These are phyloP conservation scores for Odontocolon sp. DNA, from an alignment of 2,888 invertebrate species.

Conservation along the genomic window DNA sequence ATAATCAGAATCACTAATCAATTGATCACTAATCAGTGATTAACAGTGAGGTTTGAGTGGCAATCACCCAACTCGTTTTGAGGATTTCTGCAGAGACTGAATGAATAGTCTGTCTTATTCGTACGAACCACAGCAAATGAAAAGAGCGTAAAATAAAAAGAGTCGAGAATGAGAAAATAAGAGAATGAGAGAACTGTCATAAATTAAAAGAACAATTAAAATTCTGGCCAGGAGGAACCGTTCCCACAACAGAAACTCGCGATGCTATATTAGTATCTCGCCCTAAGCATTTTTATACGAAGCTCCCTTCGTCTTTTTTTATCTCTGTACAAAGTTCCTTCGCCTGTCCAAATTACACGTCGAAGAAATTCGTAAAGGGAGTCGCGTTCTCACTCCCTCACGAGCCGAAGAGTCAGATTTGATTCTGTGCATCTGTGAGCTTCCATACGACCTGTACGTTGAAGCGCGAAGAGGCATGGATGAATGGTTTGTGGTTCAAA, in stretches of 20 bases:
- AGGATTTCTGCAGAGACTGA: conserved; percentile 60
- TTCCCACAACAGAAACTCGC: conserved; percentile 71
- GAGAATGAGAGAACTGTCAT: conserved; percentile 72
- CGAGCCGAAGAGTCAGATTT: conserved; percentile 1
- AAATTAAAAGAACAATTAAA: conserved; percentile 80
- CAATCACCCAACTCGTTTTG: conserved; percentile 74
- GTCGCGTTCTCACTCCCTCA: conserved; percentile 26
- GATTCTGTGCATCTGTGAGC: background rate
- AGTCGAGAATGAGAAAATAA: conserved; percentile 46
- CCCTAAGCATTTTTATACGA: conserved; percentile 57
- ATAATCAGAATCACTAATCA: too few species aligned
- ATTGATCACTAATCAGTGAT: too few species aligned
- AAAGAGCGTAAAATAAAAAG: conserved; percentile 33
- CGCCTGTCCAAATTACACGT: conserved; percentile 33
- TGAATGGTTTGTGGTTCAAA: conserved; percentile 67
- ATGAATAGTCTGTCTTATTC: conserved; percentile 73
- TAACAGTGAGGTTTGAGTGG: conserved; percentile 55
- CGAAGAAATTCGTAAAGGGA: conserved; percentile 16
- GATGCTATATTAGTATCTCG: conserved; percentile 65
- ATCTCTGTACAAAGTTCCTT: conserved; percentile 5
- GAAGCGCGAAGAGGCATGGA: conserved; percentile 58
- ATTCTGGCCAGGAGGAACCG: conserved; percentile 69
- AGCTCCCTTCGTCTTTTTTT: conserved; percentile 25
- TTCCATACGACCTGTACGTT: conserved; percentile 29
- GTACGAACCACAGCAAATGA: conserved; percentile 63